phyloP scores from a whole-genome alignment of 1,140 invertebrate genomes.

The Gonatopus flavifemur region DNA sequence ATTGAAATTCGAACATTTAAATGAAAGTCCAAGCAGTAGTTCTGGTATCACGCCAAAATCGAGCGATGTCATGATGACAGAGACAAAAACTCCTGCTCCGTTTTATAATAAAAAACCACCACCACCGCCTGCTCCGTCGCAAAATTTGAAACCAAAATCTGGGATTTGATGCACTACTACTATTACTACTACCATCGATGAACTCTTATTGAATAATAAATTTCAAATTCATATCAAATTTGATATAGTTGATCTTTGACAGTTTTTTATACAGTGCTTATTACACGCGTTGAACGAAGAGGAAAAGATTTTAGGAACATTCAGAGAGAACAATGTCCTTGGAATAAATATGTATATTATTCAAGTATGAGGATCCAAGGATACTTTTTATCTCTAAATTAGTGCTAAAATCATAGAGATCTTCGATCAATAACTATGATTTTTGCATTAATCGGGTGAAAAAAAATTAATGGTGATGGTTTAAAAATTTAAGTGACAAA shows the following conservation, averaged over 20 bases:
- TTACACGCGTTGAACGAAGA: no score
- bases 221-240: no score
- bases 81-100: conserved; percentile 21
- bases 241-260: no score
- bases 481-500: no score
- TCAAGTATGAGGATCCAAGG: no score
- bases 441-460: conserved; percentile 33
- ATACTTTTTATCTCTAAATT: not conserved
- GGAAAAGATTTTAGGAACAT: no score
- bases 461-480: conserved; percentile 27
- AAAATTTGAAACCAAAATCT: conserved; percentile 44
- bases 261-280: no score
- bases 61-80: conserved; percentile 24
- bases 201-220: no score
- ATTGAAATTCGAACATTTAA: conserved; percentile 34
- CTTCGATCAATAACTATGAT: conserved; percentile 12
- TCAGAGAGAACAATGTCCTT: no score
- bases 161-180: no score
- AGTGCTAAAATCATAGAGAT: conserved; percentile 26
- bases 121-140: conserved; percentile 45
- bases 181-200: no score
- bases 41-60: conserved; percentile 29
- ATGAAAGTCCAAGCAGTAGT: conserved; percentile 33
- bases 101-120: conserved; percentile 56
- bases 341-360: no score